A percentile compares a stretch with the other conserved stretches of the same genome.
These are phyloP conservation scores for Threskiornis aethiopicus DNA, from an alignment of 2,797 vertebrate species.

Conservation along the genomic window DNA sequence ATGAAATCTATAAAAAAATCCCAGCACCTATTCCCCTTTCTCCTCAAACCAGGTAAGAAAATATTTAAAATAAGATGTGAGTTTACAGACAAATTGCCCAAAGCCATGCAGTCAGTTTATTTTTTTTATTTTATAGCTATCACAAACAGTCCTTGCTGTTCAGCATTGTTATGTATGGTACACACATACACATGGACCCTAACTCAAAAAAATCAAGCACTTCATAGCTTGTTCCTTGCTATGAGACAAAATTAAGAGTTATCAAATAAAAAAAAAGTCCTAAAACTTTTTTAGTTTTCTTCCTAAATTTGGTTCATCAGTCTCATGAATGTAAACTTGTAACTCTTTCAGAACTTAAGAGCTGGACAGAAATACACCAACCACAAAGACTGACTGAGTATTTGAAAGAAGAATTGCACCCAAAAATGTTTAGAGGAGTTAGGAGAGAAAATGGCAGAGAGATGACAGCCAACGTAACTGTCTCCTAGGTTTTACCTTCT, in stretches of 20 bases:
- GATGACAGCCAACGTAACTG: not conserved
- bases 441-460: not conserved
- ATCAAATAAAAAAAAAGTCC: not conserved
- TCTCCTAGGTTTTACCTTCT: not conserved
- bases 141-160: not conserved
- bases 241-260: not conserved
- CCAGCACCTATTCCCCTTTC: not conserved
- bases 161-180: not conserved
- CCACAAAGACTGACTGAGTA: not conserved
- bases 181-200: rapidly evolving
- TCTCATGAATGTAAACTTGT: not conserved
- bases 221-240: not conserved
- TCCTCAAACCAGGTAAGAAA: not conserved
- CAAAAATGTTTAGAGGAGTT: not conserved
- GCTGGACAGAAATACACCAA: not conserved
- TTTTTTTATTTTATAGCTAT: not conserved
- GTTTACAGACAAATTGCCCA: not conserved
- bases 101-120: not conserved
- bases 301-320: not conserved
- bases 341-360: not conserved
- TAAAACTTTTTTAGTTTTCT: not conserved
- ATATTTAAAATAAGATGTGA: not conserved
- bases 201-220: not conserved
- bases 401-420: not conserved
- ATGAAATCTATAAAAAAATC: not conserved